Evolutionary conservation across 2,113 vertebrate species (phyloP).

Genomic region (Eurystomus gularis): DNA sequence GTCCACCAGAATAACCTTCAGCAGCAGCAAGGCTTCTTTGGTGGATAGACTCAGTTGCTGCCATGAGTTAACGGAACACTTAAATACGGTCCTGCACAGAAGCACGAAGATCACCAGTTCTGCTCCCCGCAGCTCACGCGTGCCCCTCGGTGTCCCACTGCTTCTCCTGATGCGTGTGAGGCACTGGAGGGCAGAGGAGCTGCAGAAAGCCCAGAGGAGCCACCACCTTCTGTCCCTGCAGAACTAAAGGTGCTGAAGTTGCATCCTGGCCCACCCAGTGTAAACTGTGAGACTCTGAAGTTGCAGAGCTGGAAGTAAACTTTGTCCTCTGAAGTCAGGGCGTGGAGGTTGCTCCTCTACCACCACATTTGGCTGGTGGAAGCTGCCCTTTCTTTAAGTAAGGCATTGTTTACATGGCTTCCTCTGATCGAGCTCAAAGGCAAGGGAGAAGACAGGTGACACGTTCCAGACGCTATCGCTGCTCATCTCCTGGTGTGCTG

Average conservation of each 20-base stretch:
- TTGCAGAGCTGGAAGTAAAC: background rate
- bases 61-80: background rate
- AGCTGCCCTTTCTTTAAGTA: slow-evolving; percentile 39
- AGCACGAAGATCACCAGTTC: background rate
- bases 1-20: background rate
- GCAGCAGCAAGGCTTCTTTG: slow-evolving; percentile 65
- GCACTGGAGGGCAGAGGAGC: slow-evolving; percentile 7
- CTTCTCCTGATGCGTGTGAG: background rate
- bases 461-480: background rate
- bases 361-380: rapidly evolving
- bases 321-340: background rate
- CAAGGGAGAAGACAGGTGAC: background rate
- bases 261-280: background rate
- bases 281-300: background rate
- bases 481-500: background rate
- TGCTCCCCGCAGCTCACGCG: background rate
- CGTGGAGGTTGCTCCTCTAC: background rate
- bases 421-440: background rate
- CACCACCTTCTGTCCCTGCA: background rate
- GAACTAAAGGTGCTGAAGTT: background rate
- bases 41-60: slow-evolving; percentile 34
- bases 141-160: background rate
- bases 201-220: background rate
- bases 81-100: slow-evolving; percentile 12
- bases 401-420: slow-evolving; percentile 56